Base-by-base conservation (phyloP, 2,888 invertebrate genomes). In the Drosophila neonasuta region DNA sequence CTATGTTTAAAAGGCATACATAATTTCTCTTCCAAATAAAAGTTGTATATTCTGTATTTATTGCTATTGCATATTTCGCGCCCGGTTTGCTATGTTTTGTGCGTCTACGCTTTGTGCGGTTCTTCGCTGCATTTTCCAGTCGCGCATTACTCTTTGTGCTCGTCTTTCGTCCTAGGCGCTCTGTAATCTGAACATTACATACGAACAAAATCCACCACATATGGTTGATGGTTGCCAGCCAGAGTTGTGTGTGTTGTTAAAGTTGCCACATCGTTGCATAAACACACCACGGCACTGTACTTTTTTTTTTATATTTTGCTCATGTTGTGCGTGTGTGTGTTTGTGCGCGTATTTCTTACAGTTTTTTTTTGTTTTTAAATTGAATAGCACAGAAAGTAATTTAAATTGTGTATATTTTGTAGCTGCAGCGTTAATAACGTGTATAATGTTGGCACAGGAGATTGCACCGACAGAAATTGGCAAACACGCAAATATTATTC, bases 381-480 rank as follows among this genome's bases (percentile, higher is more conserved):
- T 65, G 57, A 49, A 36, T 56, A 57, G 1, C 0, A 24, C 24
- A 6, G 20, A 65, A 57, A 39, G 44, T 36, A 45, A 41, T 62
- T 72, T 15, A 75, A 68, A 65, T 71, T 63, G 32, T 63, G 30
- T 39, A n/a, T 5, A 39, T 32, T 10, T 42, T 51, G 15, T 45
- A 73, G 78, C 50, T 62, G 68, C 57, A 60, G 54, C 67, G 68
- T 64, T 60, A 68, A 76, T 64, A 65, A 72, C 48, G 70, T 77
- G 69, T 71, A 81, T 86, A 86, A 91, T 91, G 90, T 90, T 91
- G 84, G 90, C 89, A 62, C 87, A 90, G 77, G 91, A 91, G 74
- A 90, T 91, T 72, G 91, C 94, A 87, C 94, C 94, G 48, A 93
- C 93, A 24, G 93, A 93, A 83, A 91, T 94, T 51, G 92, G 93